phyloP scores from a whole-genome alignment of 1,140 invertebrate genomes.

The Mactra quadrangularis region DNA sequence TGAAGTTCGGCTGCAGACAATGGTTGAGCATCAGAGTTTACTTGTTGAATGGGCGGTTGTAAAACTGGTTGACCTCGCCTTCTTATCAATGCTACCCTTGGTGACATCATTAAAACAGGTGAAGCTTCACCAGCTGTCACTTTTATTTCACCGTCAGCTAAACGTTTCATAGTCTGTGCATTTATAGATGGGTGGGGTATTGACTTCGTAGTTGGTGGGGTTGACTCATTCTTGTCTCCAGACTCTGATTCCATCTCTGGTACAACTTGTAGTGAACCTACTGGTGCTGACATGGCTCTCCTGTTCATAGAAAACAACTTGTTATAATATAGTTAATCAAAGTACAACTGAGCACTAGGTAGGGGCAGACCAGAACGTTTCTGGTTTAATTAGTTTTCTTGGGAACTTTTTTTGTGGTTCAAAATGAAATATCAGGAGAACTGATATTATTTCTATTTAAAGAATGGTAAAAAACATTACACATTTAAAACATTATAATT shows the following conservation, averaged over 20 bases:
- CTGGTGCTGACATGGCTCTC: conserved; percentile 68
- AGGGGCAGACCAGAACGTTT: too few relatives aligned
- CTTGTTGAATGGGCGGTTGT: conserved; percentile 70
- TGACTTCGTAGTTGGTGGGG: background rate
- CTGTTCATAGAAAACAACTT: conserved; percentile 55
- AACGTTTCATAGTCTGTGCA: background rate
- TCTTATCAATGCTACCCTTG: conserved; percentile 60
- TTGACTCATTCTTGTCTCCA: conserved; percentile 23
- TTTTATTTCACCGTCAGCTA: conserved; percentile 3
- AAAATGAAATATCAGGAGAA: background rate
- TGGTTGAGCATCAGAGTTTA: conserved; percentile 65
- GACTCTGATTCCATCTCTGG: conserved; percentile 75
- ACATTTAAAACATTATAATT: too few relatives aligned
- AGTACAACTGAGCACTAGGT: too few relatives aligned
- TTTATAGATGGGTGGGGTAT: background rate
- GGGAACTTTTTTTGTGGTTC: background rate
- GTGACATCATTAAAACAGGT: conserved; percentile 65
- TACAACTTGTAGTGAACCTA: conserved; percentile 76
- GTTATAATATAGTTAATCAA: too few relatives aligned
- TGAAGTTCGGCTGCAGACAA: conserved; percentile 68
- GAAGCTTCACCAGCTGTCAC: conserved; percentile 61
- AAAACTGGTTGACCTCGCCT: conserved; percentile 65
- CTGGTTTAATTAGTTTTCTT: background rate
- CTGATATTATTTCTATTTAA: too few relatives aligned
- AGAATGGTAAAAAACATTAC: too few relatives aligned